These are phyloP conservation scores for Heliocidaris erythrogramma DNA, from an alignment of 35 echinoderm and acorn worm species.

Conservation along the genomic window DNA sequence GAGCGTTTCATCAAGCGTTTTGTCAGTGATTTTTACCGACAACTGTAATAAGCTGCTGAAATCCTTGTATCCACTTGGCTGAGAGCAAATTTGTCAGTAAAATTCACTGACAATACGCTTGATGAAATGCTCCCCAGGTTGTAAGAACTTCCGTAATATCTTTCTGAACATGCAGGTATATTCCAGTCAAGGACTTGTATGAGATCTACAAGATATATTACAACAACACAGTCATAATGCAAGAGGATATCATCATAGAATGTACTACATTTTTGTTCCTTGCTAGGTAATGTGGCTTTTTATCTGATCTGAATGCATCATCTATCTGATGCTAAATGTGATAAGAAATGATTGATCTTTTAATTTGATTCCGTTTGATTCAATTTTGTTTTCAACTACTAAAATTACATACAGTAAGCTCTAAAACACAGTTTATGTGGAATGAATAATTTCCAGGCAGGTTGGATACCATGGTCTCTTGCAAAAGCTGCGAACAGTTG, in stretches of 20 bases:
- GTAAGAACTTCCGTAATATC: not conserved
- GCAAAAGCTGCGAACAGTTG: too few relatives aligned
- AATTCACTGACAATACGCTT: too few relatives aligned
- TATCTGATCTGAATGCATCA: not conserved
- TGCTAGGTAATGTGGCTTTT: constrained; percentile 36
- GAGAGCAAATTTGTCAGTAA: too few relatives aligned
- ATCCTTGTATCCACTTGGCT: too few relatives aligned
- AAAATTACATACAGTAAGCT: too few relatives aligned
- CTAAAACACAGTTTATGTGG: too few relatives aligned
- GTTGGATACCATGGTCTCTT: too few relatives aligned
- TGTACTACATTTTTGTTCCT: constrained; percentile 68
- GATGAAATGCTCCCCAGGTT: too few relatives aligned
- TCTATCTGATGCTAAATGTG: not conserved
- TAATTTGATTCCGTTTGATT: not conserved
- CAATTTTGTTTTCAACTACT: not conserved
- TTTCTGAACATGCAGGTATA: constrained; percentile 53
- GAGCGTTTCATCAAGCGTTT: too few relatives aligned
- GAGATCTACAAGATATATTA: constrained; percentile 67
- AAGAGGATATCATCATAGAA: constrained; percentile 56
- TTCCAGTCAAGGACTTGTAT: constrained; percentile 66
- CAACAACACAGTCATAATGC: constrained; percentile 42
- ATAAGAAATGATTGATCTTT: not conserved
- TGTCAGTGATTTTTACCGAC: too few relatives aligned
- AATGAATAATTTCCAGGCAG: too few relatives aligned
- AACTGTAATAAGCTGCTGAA: too few relatives aligned